phyloP scores from a whole-genome alignment of 2,113 vertebrate species.

The Amblyornis subalaris region DNA sequence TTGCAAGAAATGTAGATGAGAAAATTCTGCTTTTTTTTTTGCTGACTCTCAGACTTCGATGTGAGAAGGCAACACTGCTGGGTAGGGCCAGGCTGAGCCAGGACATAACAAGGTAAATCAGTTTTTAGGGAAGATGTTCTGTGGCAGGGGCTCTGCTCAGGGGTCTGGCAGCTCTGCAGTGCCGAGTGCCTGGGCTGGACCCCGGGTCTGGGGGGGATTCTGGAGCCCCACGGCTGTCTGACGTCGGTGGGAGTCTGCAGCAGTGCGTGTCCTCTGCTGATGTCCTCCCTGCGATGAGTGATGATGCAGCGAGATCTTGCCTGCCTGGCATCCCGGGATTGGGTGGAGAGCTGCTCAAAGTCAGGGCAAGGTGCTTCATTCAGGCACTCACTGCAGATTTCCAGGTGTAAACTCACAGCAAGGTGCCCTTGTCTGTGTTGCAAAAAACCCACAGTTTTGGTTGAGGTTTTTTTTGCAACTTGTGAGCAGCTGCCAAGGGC shows the following conservation, averaged over 20 bases:
- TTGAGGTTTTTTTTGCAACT: background rate
- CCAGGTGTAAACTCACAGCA: background rate
- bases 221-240: background rate
- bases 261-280: conserved; percentile 3
- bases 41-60: background rate
- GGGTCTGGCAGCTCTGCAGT: background rate
- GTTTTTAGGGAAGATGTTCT: background rate
- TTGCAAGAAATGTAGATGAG: background rate
- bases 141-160: accelerated
- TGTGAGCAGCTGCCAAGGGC: background rate
- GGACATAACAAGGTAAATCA: background rate
- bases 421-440: conserved; percentile 4
- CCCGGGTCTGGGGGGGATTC: background rate
- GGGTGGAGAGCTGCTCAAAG: conserved; percentile 17
- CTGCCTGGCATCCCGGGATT: background rate
- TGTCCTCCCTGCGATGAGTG: background rate
- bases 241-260: background rate
- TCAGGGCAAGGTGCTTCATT: conserved; percentile 14
- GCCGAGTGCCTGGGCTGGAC: background rate
- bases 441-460: background rate
- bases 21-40: background rate
- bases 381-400: background rate
- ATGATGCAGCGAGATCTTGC: conserved; percentile 47
- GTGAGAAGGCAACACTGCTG: background rate
- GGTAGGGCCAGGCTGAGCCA: background rate